Conservation (phyloP, 2,888 invertebrate species). For the Gari tellinella region DNA sequence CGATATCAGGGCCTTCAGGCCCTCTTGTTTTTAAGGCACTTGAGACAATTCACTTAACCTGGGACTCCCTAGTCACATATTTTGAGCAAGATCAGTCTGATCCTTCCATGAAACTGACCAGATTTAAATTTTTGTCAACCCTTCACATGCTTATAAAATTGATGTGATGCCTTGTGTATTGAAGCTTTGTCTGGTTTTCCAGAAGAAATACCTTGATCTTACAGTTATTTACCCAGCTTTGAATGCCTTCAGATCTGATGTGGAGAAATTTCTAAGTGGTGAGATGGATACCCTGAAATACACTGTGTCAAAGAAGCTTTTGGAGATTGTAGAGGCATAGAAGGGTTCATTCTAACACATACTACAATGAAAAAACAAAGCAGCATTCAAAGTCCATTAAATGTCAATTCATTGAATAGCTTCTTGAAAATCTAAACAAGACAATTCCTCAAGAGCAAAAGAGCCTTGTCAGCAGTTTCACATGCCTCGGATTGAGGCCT, state of each 20-base stretch:
- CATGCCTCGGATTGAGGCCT: not conserved
- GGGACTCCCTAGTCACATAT: not conserved
- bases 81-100: not conserved
- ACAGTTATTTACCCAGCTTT: slow-evolving; percentile 4
- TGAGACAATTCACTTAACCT: too few relatives aligned
- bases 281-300: too few relatives aligned
- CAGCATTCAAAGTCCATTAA: not conserved
- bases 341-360: not conserved
- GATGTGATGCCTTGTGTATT: not conserved
- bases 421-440: not conserved
- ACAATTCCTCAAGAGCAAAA: not conserved
- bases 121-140: not conserved
- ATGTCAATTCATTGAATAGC: not conserved
- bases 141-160: not conserved
- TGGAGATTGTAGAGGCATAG: not conserved
- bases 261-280: too few relatives aligned
- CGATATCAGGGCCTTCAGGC: too few relatives aligned
- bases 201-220: slow-evolving; percentile 2
- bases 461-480: too few relatives aligned
- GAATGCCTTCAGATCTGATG: not conserved
- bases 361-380: not conserved
- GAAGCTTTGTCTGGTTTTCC: not conserved
- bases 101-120: not conserved
- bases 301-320: not conserved
- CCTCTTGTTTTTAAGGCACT: too few relatives aligned